Percentiles rank a stretch among this genome's conserved stretches.
Conservation (phyloP, 2,113 vertebrate genomes). For the Muntiacus reevesi region DNA sequence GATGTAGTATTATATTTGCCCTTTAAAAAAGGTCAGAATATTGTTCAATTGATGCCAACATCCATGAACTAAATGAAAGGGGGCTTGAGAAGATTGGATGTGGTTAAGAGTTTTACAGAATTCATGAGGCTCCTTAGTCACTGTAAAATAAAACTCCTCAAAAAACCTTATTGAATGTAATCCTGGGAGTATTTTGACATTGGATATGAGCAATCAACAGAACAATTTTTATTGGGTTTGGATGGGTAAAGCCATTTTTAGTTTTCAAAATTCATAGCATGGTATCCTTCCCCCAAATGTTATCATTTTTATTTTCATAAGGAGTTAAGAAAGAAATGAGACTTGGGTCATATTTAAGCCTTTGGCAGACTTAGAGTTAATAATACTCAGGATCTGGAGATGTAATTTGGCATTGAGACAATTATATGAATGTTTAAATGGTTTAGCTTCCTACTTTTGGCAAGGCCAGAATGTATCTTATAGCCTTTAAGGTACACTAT, state of each 20-base stretch:
- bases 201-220: not conserved
- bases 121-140: conserved; percentile 61
- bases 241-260: not conserved
- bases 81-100: conserved; percentile 60
- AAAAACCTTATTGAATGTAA: conserved; percentile 16
- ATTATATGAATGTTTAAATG: conserved; percentile 8
- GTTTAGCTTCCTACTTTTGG: not conserved
- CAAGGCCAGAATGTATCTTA: not conserved
- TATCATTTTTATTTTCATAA: not conserved
- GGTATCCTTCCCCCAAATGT: not conserved
- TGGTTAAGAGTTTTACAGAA: conserved; percentile 62
- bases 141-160: conserved; percentile 53
- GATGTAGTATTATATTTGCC: conserved; percentile 76
- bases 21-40: conserved; percentile 78
- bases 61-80: conserved; percentile 73
- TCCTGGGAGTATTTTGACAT: conserved; percentile 40
- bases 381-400: not conserved
- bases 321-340: not conserved
- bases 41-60: conserved; percentile 76
- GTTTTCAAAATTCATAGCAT: conserved; percentile 30
- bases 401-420: not conserved
- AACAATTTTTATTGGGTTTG: conserved; percentile 12
- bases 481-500: not conserved
- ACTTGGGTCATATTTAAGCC: conserved; percentile 20
- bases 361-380: not conserved